Evolutionary conservation across 2,113 vertebrate genomes (phyloP), one percentile per base, ranked within the genome.

Genomic region (Cercocebus atys): DNA sequence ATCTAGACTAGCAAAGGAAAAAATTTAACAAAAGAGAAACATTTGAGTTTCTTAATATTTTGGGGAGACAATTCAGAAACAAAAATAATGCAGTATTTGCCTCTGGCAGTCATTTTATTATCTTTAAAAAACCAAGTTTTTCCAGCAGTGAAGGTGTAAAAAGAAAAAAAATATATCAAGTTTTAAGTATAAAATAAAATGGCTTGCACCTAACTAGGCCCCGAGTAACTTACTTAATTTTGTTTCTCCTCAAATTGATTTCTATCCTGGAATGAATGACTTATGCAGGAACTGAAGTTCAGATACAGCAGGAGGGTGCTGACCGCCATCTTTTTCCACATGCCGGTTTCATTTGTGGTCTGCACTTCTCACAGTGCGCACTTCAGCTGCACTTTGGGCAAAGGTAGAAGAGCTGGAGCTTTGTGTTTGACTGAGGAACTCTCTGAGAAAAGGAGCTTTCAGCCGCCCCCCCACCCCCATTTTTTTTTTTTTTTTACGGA

Each of bases 131-230:
- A 64, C 27, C 27, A 64, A 30, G 61, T 30, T 30, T 64, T 64
- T 64, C 27, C 61, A 64, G 27, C 61, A 14, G 61, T 64, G 61
- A 64, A 30, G 61, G 61, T 64, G 61, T 64, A 64, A 13, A 30
- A 64, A 64, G 61, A 30, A 64, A 64, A 30, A 61, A 92, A 88
- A 81, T n/a, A 45, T 45, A 45, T 59, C 6, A 45, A 5, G 32
- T 92, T 95, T 90, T 73, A 88, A 73, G 55, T 88, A 45, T 92
- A 55, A 94, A 66, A 55, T 94, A 68, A 93, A 79, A 82, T 55
- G 55, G 2, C 64, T 93, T 68, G 20, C 18, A 14, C n/a, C 23
- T 87, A 92, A 66, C 38, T n/a, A 80, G 84, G 32, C 3, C 47
- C 32, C 22, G 38, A 66, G 18, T 79, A 61, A 68, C 22, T 72